Evolutionary conservation across 2,797 vertebrate species (phyloP).

Genomic region (Neomorphus geoffroyi): DNA sequence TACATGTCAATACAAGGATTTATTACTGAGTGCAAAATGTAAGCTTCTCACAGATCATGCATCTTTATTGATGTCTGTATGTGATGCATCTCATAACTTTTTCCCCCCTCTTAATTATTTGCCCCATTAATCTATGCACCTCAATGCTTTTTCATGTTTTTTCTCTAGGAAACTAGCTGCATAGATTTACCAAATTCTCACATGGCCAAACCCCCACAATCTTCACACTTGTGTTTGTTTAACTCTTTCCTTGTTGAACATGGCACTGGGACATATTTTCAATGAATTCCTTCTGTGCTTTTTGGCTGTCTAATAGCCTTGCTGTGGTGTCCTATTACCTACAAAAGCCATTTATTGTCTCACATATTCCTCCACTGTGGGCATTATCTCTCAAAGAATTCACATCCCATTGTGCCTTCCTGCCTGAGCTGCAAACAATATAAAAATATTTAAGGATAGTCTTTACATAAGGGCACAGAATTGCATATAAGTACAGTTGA

Average conservation of each 20-base stretch:
- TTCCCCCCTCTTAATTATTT: neutral
- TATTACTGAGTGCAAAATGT: neutral
- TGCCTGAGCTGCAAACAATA: neutral
- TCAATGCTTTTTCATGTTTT: neutral
- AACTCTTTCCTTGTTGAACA: neutral
- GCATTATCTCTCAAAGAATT: neutral
- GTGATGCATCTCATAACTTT: neutral
- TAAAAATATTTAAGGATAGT: neutral
- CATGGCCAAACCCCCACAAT: neutral
- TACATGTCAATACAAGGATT: neutral
- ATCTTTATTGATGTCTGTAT: neutral
- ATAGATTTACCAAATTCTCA: neutral
- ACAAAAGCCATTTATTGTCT: neutral
- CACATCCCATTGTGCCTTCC: neutral
- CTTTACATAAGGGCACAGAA: neutral
- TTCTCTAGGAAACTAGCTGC: neutral
- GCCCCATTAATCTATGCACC: neutral
- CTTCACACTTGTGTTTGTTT: neutral
- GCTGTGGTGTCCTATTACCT: neutral
- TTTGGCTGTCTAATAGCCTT: neutral
- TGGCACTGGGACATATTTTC: neutral
- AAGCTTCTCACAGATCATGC: neutral
- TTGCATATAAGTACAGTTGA: neutral
- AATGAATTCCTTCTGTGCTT: neutral
- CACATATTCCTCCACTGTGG: neutral